Evolutionary conservation across 2,888 invertebrate genomes (phyloP), one percentile per base, ranked within the genome.

Genomic region (Eupithecia vulgata): DNA sequence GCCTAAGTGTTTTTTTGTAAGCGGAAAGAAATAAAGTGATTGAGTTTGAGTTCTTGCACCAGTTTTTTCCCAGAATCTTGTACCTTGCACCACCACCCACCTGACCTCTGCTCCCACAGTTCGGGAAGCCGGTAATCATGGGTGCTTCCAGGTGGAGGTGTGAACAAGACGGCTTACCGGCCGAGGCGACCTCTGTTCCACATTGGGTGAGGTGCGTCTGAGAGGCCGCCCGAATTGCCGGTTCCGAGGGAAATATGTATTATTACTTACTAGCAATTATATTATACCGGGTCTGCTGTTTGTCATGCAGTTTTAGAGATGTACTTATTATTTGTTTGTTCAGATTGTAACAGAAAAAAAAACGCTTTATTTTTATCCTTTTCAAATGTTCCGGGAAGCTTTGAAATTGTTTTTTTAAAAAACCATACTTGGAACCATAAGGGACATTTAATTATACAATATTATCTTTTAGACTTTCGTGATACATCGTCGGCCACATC

Each of bases 121-220:
- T 61, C 61, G 61, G 61, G 17, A 57, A 61, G 61, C 61, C 45
- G 48, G 64, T 64, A 37, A 61, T 61, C 34, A 61, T 34, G 34
- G 61, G 61, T 17, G 34, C 34, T 57, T 57, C 57, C 57, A 57
- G 25, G 25, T 57, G 57, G 30, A 61, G 34, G 61, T 61, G 34
- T 61, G 61, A 61, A 61, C 61, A 61, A 61, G 61, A 34, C 7
- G 61, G n/a, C 34, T 34, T 17, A 17, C 61, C 30, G 30, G 30
- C 30, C 34, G 30, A 17, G 30, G 30, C 7, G 12, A 34, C 61
- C 34, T 57, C 57, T 21, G 57, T 25, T 21, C 13, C 25, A 5
- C 13, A 25, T 5, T 57, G 25, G 57, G 1, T 25, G 8, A 13
- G 57, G 13, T 21, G 2, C 5, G n/a, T 7, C 12, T 12, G 21